Evolutionary conservation across 2,888 invertebrate species (phyloP).

Genomic region (Callyntrura sp.): DNA sequence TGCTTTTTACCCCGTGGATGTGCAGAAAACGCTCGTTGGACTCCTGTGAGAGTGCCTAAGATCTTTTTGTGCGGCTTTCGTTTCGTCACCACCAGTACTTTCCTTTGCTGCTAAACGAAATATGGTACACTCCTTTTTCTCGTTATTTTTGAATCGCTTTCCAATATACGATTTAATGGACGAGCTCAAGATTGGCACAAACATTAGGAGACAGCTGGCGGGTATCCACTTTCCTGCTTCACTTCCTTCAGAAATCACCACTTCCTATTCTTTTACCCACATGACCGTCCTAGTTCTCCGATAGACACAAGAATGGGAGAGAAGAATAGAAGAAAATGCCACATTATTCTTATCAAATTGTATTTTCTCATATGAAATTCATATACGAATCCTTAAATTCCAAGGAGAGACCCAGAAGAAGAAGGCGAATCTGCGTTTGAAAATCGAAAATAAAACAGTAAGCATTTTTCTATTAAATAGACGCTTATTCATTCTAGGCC

Average conservation of each 20-base stretch:
- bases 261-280: conserved; percentile 57
- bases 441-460: conserved; percentile 50
- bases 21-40: conserved; percentile 20
- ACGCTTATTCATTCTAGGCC: conserved; percentile 47
- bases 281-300: conserved; percentile 38
- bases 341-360: conserved; percentile 27
- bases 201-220: conserved; percentile 75
- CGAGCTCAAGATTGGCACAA: conserved; percentile 72
- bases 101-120: not conserved
- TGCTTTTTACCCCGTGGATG: conserved; percentile 44
- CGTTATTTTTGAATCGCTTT: conserved; percentile 74
- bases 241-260: conserved; percentile 70
- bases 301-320: conserved; percentile 16
- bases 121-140: conserved; percentile 62
- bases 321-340: conserved; percentile 22
- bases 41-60: conserved; percentile 20
- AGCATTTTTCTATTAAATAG: conserved; percentile 57
- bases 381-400: conserved; percentile 24
- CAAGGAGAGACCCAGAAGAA: not conserved
- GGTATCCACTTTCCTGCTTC: conserved; percentile 76
- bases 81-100: conserved; percentile 42
- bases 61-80: conserved; percentile 28
- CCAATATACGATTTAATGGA: conserved; percentile 75
- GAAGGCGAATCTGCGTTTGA: not conserved
- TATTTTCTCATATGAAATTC: conserved; percentile 42